These are phyloP conservation scores for Drosophila mauritiana DNA, from an alignment of 1,140 invertebrate genomes.

Conservation along the genomic window DNA sequence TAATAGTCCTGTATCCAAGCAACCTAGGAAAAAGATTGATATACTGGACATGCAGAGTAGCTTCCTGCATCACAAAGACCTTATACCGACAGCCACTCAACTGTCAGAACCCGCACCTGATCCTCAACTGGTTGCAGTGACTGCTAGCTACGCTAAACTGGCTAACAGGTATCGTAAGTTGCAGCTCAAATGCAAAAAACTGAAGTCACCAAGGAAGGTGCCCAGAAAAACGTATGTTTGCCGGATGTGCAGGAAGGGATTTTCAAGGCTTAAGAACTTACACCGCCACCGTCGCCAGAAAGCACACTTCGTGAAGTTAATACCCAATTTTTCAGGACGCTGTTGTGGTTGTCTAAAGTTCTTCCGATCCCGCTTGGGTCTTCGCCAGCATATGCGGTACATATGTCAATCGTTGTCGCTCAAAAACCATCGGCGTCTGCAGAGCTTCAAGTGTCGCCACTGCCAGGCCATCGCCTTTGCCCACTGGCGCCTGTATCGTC, in stretches of 20 bases:
- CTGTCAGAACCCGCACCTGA: slow-evolving; percentile 5
- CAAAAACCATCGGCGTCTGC: slow-evolving; percentile 54
- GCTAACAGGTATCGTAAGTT: slow-evolving; percentile 54
- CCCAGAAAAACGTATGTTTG: slow-evolving; percentile 19
- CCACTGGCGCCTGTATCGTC: slow-evolving; percentile 75
- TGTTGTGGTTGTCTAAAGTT: slow-evolving; percentile 63
- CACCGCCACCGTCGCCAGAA: slow-evolving; percentile 44
- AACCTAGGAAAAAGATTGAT: slow-evolving; percentile 64
- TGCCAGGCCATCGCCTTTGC: slow-evolving; percentile 69
- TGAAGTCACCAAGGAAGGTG: slow-evolving; percentile 1
- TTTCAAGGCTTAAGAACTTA: slow-evolving; percentile 41
- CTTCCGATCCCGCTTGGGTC: slow-evolving; percentile 54
- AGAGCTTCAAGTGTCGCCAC: slow-evolving; percentile 75
- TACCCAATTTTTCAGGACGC: slow-evolving; percentile 33
- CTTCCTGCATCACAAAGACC: slow-evolving; percentile 68
- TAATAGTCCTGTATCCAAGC: slow-evolving; percentile 30
- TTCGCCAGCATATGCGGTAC: slow-evolving; percentile 74
- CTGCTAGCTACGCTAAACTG: slow-evolving; percentile 53
- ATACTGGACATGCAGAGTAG: slow-evolving; percentile 77
- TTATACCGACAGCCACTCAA: slow-evolving; percentile 34
- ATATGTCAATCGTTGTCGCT: slow-evolving; percentile 73
- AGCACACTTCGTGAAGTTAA: slow-evolving; percentile 38
- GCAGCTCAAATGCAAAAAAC: slow-evolving; percentile 41
- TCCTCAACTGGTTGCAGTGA: slow-evolving; percentile 13
- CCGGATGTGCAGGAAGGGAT: slow-evolving; percentile 31